Percentiles rank a stretch among this genome's conserved stretches.
Evolutionary conservation across 2,113 vertebrate genomes (phyloP).

Genomic region (Elachura formosa): DNA sequence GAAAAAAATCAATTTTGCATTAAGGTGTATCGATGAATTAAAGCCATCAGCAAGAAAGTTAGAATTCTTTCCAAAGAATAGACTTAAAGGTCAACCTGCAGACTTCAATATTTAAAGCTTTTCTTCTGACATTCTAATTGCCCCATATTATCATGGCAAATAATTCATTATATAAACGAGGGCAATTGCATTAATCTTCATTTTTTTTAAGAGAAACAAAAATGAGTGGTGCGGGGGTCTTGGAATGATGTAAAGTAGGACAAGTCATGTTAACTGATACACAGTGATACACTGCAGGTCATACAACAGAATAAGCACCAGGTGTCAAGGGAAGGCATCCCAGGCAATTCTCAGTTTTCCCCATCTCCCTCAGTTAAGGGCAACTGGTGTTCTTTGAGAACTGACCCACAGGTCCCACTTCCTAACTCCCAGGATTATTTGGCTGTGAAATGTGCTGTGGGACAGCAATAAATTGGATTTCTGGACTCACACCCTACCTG

Average conservation of each 20-base stretch:
- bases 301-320: neutral
- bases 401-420: neutral
- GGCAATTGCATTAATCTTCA: neutral
- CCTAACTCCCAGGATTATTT: neutral
- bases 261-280: neutral
- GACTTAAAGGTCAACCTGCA: neutral
- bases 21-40: constrained; percentile 1
- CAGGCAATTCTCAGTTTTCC: neutral
- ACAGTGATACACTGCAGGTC: fast-evolving
- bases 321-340: neutral
- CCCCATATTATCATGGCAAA: neutral
- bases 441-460: neutral
- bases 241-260: neutral
- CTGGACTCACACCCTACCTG: fast-evolving
- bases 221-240: too few relatives aligned
- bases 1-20: neutral
- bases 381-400: neutral
- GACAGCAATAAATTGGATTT: neutral
- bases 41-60: neutral
- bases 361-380: neutral
- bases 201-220: neutral
- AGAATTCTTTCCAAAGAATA: neutral
- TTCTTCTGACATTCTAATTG: neutral
- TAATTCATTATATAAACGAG: neutral
- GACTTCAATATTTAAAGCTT: neutral